A percentile compares a stretch with the other conserved stretches of the same genome.
phyloP scores from a whole-genome alignment of 2,888 invertebrate genomes.

The Aphodius granarius region DNA sequence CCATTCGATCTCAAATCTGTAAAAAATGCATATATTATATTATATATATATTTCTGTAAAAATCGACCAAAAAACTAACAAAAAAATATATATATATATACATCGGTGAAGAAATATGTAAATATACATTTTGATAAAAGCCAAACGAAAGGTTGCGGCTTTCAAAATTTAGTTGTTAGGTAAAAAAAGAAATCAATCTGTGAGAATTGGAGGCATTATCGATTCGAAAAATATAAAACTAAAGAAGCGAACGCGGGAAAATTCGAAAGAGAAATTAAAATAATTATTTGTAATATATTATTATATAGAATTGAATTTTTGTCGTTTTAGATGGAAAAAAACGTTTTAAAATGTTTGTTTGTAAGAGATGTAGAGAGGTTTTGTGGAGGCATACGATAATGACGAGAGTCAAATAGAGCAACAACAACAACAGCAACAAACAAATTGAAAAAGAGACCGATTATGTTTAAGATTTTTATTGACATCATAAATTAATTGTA shows the following conservation, averaged over 20 bases:
- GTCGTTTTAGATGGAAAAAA: constrained; percentile 15
- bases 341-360: background rate
- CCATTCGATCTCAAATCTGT: constrained; percentile 16
- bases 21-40: background rate
- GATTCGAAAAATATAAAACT: constrained; percentile 18
- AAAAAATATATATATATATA: constrained; percentile 12
- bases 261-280: constrained; percentile 11
- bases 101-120: constrained; percentile 20
- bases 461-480: constrained; percentile 19
- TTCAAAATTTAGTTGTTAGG: background rate
- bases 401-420: constrained; percentile 1
- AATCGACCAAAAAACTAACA: constrained; percentile 14
- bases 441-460: constrained; percentile 6
- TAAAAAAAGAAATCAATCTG: constrained; percentile 32
- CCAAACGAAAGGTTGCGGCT: background rate
- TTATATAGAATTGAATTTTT: background rate
- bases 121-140: constrained; percentile 23
- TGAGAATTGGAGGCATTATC: constrained; percentile 39
- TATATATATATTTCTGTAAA: constrained; percentile 7
- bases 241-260: background rate
- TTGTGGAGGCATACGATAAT: background rate
- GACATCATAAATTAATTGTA: constrained; percentile 26
- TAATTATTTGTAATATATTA: constrained; percentile 24
- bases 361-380: background rate
- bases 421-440: constrained; percentile 8